These are phyloP conservation scores for Poecilia velifera DNA, from an alignment of 2,797 vertebrate species.

Conservation along the genomic window DNA sequence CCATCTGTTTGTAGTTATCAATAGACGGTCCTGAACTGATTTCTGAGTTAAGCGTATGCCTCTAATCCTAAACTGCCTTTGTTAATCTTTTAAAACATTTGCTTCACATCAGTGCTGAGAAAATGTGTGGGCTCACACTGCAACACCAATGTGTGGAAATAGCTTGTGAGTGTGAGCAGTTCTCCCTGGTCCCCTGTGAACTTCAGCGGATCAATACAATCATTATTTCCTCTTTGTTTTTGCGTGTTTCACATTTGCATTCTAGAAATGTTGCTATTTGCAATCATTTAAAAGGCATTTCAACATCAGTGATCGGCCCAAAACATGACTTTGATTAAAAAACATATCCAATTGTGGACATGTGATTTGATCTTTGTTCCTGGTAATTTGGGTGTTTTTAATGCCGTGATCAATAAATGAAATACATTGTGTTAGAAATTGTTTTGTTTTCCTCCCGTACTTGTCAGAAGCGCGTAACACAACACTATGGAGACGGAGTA, in stretches of 20 bases:
- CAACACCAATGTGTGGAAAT: conserved; percentile 36
- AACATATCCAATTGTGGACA: not conserved
- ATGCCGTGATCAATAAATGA: not conserved
- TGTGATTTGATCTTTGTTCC: conserved; percentile 12
- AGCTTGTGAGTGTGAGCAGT: conserved; percentile 13
- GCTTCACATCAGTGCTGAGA: conserved; percentile 35
- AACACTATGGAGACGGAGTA: not conserved
- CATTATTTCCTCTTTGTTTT: conserved; percentile 31
- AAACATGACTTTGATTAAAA: conserved; percentile 13
- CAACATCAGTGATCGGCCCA: not conserved
- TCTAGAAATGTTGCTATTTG: conserved; percentile 20
- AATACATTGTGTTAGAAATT: not conserved
- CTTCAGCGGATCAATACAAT: conserved; percentile 36
- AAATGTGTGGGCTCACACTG: conserved; percentile 31
- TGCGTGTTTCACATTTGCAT: conserved; percentile 29
- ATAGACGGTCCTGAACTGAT: conserved; percentile 32
- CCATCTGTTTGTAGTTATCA: conserved; percentile 31
- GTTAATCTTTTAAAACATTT: conserved; percentile 47
- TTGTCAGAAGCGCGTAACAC: not conserved
- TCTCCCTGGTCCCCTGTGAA: conserved; percentile 32
- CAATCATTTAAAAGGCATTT: conserved; percentile 24
- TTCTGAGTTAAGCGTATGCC: conserved; percentile 37
- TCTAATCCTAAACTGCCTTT: conserved; percentile 21
- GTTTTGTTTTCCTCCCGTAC: not conserved
- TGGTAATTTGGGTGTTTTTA: not conserved